A percentile compares a stretch with the other conserved stretches of the same genome.
phyloP scores from a whole-genome alignment of 2,797 vertebrate species.

The Astyanax mexicanus region DNA sequence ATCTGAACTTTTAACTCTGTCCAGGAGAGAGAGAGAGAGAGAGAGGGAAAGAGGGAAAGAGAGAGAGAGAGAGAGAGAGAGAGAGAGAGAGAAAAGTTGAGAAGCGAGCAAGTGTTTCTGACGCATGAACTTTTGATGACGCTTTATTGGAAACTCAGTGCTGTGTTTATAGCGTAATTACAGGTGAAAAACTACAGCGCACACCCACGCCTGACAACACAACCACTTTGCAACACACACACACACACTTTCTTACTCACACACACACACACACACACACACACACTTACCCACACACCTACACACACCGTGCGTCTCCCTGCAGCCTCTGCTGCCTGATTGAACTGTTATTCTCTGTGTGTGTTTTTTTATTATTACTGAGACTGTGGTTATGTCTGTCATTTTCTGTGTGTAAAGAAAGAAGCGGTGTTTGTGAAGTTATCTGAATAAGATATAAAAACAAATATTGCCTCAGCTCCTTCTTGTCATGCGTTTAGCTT shows the following conservation, averaged over 20 bases:
- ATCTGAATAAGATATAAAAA: neutral
- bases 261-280: too few species aligned
- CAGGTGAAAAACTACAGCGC: slow-evolving; percentile 34
- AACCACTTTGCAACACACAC: slow-evolving; percentile 21
- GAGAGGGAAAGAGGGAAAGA: slow-evolving; percentile 24
- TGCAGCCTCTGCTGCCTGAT: slow-evolving; percentile 8
- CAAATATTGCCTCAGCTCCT: neutral
- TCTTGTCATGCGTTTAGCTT: neutral
- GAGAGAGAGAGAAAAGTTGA: slow-evolving; percentile 27
- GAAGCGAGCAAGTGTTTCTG: slow-evolving; percentile 12
- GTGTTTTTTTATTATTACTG: too few species aligned
- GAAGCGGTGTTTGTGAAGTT: neutral
- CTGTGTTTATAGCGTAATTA: slow-evolving; percentile 31
- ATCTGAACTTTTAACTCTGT: slow-evolving; percentile 76
- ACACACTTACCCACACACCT: too few species aligned
- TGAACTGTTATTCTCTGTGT: neutral
- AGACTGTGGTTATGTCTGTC: neutral
- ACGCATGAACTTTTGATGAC: slow-evolving; percentile 42
- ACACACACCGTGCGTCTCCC: slow-evolving; percentile 6
- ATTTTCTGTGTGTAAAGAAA: neutral
- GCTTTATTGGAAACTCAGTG: slow-evolving; percentile 38
- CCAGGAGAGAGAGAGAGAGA: slow-evolving; percentile 23
- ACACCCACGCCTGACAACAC: slow-evolving; percentile 19
- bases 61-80: slow-evolving; percentile 22
- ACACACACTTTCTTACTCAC: too few species aligned